These are phyloP conservation scores for Dynastes hyllus DNA, from an alignment of 2,888 invertebrate species.

Conservation along the genomic window DNA sequence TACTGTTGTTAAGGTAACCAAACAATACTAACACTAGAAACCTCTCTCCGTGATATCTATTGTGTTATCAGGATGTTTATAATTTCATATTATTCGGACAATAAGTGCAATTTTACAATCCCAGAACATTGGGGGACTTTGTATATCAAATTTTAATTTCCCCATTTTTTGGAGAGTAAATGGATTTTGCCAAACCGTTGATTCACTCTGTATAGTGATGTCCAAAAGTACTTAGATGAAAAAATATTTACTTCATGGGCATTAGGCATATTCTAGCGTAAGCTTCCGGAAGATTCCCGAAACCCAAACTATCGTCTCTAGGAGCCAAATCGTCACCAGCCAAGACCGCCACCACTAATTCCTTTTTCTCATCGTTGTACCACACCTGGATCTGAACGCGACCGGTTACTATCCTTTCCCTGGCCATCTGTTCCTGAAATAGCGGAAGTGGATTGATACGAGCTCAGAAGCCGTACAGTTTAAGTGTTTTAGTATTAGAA, in stretches of 20 bases:
- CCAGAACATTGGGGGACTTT: too few relatives aligned
- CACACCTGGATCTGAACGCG: slow-evolving; percentile 91
- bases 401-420: slow-evolving; percentile 84
- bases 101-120: too few relatives aligned
- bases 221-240: too few relatives aligned
- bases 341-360: slow-evolving; percentile 88
- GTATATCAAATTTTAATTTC: too few relatives aligned
- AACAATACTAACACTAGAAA: neutral
- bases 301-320: slow-evolving; percentile 85
- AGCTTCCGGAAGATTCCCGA: slow-evolving; percentile 86
- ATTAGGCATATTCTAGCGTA: slow-evolving; percentile 87
- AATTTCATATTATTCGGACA: too few relatives aligned
- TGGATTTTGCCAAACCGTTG: too few relatives aligned
- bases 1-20: neutral
- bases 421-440: slow-evolving; percentile 81
- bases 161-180: too few relatives aligned
- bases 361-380: slow-evolving; percentile 89
- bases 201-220: too few relatives aligned
- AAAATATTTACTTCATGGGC: slow-evolving; percentile 83
- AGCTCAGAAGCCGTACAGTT: too few relatives aligned
- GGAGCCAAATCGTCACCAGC: slow-evolving; percentile 89
- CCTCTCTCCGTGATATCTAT: too few relatives aligned
- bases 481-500: too few relatives aligned
- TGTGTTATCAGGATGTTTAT: too few relatives aligned
- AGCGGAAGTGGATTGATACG: neutral